Evolutionary conservation across 2,888 invertebrate species (phyloP), one percentile per base, ranked within the genome.

Genomic region (Caenorhabditis japonica): DNA sequence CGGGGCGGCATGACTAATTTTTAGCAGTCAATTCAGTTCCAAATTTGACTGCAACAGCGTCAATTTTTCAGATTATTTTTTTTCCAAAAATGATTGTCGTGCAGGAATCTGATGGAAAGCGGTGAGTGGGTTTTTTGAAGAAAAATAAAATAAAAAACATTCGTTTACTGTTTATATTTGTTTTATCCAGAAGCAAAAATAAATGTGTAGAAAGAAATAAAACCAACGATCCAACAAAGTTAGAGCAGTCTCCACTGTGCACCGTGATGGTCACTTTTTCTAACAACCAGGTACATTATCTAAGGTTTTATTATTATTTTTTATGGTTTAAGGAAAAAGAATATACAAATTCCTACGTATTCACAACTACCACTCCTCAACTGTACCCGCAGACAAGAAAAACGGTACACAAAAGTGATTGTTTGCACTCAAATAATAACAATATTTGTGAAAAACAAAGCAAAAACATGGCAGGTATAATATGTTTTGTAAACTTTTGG

Each of bases 331-430:
- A 75, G 72, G 60, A 69, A 17, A 71, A 61, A 41, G 73, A 75
- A 36, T 62, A 74, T 10, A 80, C 80, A 1, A 73, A 77, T 17
- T 59, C 73, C 13, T 75, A 80, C 60, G 77, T 80, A 25, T 80
- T 80, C 61, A 55, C 72, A 36, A 72, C 69, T 21, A 75, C 64
- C 13, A 72, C 73, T 34, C 77, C 77, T 15, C 75, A 72, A 55
- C 53, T 72, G 4, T 80, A 80, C 44, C 80, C 80, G 10, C 80
- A 80, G 49, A 77, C 80, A 4, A 58, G 77, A n/a, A 73, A 62
- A 56, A 77, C 30, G 30, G 30, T 10, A 30, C 5, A 30, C 10
- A 30, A 30, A 30, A 10, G 5, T 30, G 30, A 30, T 30, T 30
- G 30, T 10, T 30, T 30, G 30, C 30, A 30, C 10, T 30, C n/a